Evolutionary conservation across 2,797 vertebrate species (phyloP).

Genomic region (Sardinella longiceps): DNA sequence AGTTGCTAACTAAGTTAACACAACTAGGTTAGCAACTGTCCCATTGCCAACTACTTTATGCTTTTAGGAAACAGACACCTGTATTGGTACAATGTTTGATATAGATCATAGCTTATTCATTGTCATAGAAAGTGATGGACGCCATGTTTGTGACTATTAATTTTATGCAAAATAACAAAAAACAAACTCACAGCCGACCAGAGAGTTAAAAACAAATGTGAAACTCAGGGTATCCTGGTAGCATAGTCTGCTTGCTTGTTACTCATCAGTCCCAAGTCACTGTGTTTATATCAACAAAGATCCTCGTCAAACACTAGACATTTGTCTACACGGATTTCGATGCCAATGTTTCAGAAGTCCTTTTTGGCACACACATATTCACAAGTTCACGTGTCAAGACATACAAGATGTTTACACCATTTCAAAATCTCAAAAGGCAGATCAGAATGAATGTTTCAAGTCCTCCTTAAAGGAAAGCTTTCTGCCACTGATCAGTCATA

Average conservation of each 20-base stretch:
- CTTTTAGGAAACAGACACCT: too few species aligned
- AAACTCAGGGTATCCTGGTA: constrained; percentile 26
- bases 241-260: not conserved
- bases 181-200: constrained; percentile 58
- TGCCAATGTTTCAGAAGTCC: constrained; percentile 33
- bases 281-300: not conserved
- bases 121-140: not conserved
- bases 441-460: not conserved
- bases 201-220: constrained; percentile 47
- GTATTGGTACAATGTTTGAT: not conserved
- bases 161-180: constrained; percentile 61
- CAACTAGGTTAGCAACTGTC: too few species aligned
- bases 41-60: too few species aligned
- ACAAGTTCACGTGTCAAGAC: constrained; percentile 33
- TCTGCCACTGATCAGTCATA: not conserved
- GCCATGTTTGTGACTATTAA: constrained; percentile 26
- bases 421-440: not conserved
- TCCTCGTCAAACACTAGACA: constrained; percentile 24
- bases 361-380: constrained; percentile 36
- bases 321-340: constrained; percentile 42
- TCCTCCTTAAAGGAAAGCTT: not conserved
- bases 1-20: too few species aligned
- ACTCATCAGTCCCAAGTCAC: not conserved
- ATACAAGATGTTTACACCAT: not conserved
- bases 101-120: not conserved